Conservation (phyloP, 2,797 vertebrate species). For the Vespertilio murinus region DNA sequence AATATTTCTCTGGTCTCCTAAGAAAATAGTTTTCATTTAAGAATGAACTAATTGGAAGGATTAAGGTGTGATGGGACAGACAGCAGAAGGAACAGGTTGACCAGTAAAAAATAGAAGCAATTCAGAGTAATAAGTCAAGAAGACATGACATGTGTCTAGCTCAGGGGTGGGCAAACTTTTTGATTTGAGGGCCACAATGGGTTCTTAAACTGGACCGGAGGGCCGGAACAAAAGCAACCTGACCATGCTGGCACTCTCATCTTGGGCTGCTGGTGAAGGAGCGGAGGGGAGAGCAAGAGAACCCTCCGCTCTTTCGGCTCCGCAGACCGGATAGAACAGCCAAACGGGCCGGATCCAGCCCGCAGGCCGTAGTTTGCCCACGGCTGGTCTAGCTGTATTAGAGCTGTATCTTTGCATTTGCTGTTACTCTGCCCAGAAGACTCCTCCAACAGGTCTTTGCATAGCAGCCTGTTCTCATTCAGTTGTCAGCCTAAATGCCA, state of each 20-base stretch:
- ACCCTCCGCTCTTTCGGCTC: no score
- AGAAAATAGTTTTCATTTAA: neutral
- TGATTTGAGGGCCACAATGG: no score
- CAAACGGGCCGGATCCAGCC: no score
- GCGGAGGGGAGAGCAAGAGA: no score
- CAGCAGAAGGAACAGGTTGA: neutral
- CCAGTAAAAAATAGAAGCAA: constrained; percentile 54
- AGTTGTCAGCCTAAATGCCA: neutral
- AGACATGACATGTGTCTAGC: neutral
- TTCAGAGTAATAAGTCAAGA: constrained; percentile 14
- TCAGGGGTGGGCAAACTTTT: no score
- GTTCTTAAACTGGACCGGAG: no score
- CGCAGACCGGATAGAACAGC: no score
- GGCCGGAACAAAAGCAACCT: no score
- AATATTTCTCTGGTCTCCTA: neutral
- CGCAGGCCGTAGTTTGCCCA: no score
- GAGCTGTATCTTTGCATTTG: accelerated
- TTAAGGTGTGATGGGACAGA: neutral
- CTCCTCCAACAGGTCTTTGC: neutral
- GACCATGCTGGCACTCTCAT: no score
- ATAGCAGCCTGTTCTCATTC: neutral
- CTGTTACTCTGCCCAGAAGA: neutral
- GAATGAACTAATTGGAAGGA: neutral
- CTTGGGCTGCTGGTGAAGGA: no score
- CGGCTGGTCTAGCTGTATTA: neutral